Base-by-base conservation (phyloP, 2,113 vertebrate genomes). In the Xyrauchen texanus region DNA sequence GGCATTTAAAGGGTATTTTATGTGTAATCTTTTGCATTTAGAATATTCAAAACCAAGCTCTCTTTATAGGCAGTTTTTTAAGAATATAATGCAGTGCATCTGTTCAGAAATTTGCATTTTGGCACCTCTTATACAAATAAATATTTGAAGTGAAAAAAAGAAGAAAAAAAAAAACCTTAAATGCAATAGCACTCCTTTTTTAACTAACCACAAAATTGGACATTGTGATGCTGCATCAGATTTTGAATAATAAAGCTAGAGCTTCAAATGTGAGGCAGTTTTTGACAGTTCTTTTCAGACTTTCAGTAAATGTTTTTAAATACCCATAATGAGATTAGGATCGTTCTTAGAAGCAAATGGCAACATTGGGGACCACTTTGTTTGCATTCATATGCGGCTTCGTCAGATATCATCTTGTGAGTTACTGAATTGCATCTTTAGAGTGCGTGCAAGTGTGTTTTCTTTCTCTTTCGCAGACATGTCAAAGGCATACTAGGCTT, bases 51-150 rank as follows among this genome's bases (percentile, higher is more conserved):
- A 58, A 42, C 34, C 52, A 58, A 46, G 42, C 10, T 34, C 21
- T 34, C 21, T 34, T 34, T 34, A n/a, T n/a, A 34, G 21, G 21
- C 21, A 34, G 21, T 3, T 4, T 4, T 58, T 72, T 5, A 12
- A 72, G n/a, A 72, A 0, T 73, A 7, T 73, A 73, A 73, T 73
- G 44, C 21, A 73, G 15, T 16, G 55, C 70, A 73, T 61, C 55
- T 47, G 70, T 73, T 58, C 7, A 15, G 15, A 34, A 57, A 58
- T 2, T 7, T 7, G 55, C 55, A 73, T 15, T 73, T 58, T 73
- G 55, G 70, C 55, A 61, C 44, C 47, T 73, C 15, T 5, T 16
- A 53, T 16, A 8, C 9, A 72, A 47, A 72, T 60, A 73, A 47
- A 60, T 3, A 10, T 7, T 21, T 12, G 7, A 21, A 60, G 44